Conservation (phyloP, 1,140 invertebrate species). For the Leucophenga varia region DNA sequence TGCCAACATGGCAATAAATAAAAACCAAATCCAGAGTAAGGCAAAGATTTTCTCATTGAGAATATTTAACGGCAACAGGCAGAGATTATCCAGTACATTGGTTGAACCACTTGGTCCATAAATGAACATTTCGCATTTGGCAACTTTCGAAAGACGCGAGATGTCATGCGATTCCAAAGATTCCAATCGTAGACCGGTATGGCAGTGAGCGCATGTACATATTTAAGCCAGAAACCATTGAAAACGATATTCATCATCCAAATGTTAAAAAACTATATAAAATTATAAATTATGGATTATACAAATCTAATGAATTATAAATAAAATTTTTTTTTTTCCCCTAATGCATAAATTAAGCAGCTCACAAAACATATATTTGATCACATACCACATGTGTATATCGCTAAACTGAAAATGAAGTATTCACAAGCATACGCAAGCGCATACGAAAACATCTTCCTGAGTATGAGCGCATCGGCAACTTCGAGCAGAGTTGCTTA, state of each 20-base stretch:
- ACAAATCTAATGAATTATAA: no score
- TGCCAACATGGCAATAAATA: conserved; percentile 67
- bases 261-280: conserved; percentile 60
- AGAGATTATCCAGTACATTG: conserved; percentile 67
- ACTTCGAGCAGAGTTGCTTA: conserved; percentile 58
- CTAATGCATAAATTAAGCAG: conserved; percentile 71
- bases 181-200: conserved; percentile 56
- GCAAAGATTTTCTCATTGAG: conserved; percentile 80
- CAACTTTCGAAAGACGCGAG: conserved; percentile 68
- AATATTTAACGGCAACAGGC: conserved; percentile 74
- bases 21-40: conserved; percentile 79
- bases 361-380: conserved; percentile 72
- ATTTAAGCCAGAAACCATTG: conserved; percentile 71
- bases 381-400: conserved; percentile 68
- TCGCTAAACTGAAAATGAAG: conserved; percentile 58
- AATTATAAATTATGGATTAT: no score
- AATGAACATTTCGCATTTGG: conserved; percentile 72
- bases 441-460: conserved; percentile 59
- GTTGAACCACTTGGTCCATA: conserved; percentile 66
- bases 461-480: conserved; percentile 44
- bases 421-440: conserved; percentile 60
- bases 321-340: conserved; percentile 58
- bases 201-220: conserved; percentile 64
- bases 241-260: conserved; percentile 72
- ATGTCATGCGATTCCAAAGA: conserved; percentile 61